Percentiles rank a stretch among this genome's conserved stretches.
Conservation (phyloP, 1,140 invertebrate genomes). For the Eriosoma lanigerum region DNA sequence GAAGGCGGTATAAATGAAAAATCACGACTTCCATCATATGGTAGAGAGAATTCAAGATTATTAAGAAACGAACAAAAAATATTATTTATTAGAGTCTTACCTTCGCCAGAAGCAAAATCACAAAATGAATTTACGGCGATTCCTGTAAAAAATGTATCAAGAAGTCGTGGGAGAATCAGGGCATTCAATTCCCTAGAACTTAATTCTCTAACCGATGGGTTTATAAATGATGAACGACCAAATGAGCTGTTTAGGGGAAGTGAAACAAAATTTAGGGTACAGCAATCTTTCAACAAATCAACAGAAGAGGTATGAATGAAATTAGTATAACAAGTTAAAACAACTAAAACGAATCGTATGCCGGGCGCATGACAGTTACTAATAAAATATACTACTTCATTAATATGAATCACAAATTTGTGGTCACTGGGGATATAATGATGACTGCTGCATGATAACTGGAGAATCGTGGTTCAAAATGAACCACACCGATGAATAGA, state of each 20-base stretch:
- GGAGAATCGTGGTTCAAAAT: neutral
- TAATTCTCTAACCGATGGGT: constrained; percentile 11
- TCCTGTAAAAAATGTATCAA: constrained; percentile 5
- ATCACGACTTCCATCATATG: neutral
- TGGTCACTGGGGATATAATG: constrained; percentile 6
- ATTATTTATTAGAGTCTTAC: constrained; percentile 26
- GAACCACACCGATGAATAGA: constrained; percentile 19
- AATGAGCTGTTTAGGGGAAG: constrained; percentile 34
- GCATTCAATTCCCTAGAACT: constrained; percentile 40
- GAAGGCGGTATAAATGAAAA: neutral
- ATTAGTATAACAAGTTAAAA: constrained; percentile 36
- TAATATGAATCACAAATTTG: constrained; percentile 22
- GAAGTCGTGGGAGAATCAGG: constrained; percentile 28
- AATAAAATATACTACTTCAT: constrained; percentile 40
- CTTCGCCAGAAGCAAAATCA: neutral
- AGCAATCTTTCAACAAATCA: neutral
- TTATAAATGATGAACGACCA: neutral
- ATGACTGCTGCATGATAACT: constrained; percentile 40
- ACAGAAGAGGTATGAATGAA: constrained; percentile 49
- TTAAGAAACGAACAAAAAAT: constrained; percentile 47
- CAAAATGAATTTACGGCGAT: constrained; percentile 29
- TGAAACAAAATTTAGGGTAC: constrained; percentile 30
- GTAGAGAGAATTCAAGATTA: constrained; percentile 36
- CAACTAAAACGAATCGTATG: constrained; percentile 17
- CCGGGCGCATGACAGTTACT: constrained; percentile 40